Percentiles rank a stretch among this genome's conserved stretches.
Conservation (phyloP, 2,888 invertebrate species). For the Mimumesa dahlbomi region DNA sequence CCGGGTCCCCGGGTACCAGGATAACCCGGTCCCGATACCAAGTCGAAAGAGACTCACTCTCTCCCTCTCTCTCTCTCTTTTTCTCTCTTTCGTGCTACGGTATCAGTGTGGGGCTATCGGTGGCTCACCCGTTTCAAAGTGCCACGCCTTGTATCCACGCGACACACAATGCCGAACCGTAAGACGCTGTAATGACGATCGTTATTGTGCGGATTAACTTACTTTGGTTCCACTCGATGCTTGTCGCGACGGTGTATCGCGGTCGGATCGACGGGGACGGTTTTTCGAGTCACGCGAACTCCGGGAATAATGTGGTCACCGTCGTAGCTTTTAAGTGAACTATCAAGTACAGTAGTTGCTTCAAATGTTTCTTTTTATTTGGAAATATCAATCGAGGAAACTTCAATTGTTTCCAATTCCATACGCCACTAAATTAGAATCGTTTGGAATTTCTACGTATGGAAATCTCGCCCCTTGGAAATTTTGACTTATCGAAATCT, state of each 20-base stretch:
- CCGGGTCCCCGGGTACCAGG: constrained; percentile 26
- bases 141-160: constrained; percentile 67
- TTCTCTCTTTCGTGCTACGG: constrained; percentile 48
- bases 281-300: neutral
- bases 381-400: too few relatives aligned
- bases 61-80: too few relatives aligned
- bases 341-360: too few relatives aligned
- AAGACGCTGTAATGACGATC: constrained; percentile 18
- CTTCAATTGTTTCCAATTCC: too few relatives aligned
- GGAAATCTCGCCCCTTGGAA: too few relatives aligned
- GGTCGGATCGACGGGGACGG: neutral
- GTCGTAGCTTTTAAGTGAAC: too few relatives aligned
- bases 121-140: constrained; percentile 62
- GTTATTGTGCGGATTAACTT: constrained; percentile 18
- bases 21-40: constrained; percentile 39
- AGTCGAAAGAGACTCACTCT: constrained; percentile 38
- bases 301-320: too few relatives aligned
- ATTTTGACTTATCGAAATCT: too few relatives aligned
- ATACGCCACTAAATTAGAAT: too few relatives aligned
- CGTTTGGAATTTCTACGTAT: too few relatives aligned
- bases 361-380: too few relatives aligned
- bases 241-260: constrained; percentile 1
- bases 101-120: constrained; percentile 67
- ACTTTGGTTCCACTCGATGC: constrained; percentile 4
- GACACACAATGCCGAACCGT: constrained; percentile 29